Conservation (phyloP, 2,113 vertebrate genomes). For the Typhlomys cinereus region DNA sequence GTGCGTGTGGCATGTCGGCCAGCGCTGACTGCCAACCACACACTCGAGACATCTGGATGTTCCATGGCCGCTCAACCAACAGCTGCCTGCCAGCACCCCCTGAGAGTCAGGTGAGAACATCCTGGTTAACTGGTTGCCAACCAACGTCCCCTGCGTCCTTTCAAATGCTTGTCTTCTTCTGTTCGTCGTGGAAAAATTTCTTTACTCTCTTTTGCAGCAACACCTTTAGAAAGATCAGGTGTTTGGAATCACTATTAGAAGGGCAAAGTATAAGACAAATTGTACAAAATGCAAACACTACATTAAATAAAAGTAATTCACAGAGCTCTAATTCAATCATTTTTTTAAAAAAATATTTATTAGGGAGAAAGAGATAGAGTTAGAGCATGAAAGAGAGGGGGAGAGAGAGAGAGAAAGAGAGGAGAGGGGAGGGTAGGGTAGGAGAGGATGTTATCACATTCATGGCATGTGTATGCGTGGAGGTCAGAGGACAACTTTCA, state of each 20-base stretch:
- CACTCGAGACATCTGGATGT: not conserved
- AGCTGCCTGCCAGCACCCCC: not conserved
- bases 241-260: slow-evolving; percentile 53
- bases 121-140: not conserved
- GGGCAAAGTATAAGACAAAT: slow-evolving; percentile 51
- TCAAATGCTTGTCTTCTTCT: not conserved
- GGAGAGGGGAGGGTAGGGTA: too few species aligned
- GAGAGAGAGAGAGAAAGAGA: too few species aligned
- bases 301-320: slow-evolving; percentile 46
- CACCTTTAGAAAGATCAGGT: not conserved
- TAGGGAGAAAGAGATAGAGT: too few species aligned
- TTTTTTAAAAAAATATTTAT: too few species aligned
- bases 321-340: slow-evolving; percentile 32
- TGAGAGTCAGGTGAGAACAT: not conserved
- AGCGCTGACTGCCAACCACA: not conserved
- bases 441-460: too few species aligned
- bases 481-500: too few species aligned
- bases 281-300: slow-evolving; percentile 63
- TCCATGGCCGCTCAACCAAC: not conserved
- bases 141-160: not conserved
- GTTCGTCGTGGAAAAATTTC: not conserved
- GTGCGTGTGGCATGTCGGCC: not conserved
- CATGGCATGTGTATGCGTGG: too few species aligned
- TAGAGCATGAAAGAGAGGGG: too few species aligned
- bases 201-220: not conserved